phyloP scores from a whole-genome alignment of 2,888 invertebrate species.

The Andrena haemorrhoa region DNA sequence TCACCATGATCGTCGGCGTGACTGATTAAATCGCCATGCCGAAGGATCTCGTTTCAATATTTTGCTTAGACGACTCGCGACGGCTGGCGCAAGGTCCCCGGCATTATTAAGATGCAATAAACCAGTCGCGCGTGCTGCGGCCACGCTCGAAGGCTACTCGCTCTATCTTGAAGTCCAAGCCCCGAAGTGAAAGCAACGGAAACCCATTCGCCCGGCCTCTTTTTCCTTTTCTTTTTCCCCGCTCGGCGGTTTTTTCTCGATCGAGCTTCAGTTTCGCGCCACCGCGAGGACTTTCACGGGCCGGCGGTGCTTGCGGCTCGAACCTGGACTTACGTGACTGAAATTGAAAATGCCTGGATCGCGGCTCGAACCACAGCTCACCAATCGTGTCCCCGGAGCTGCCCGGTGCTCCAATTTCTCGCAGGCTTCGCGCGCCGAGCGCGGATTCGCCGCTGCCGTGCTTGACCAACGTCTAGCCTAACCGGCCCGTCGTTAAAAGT shows the following conservation, averaged over 20 bases:
- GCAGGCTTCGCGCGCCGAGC: not conserved
- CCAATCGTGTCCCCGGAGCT: not conserved
- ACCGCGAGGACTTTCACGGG: slow-evolving; percentile 59
- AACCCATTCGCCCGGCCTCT: slow-evolving; percentile 46
- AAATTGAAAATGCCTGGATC: slow-evolving; percentile 32
- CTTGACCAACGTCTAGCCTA: not conserved
- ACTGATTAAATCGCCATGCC: slow-evolving; percentile 46
- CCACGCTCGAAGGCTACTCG: slow-evolving; percentile 46
- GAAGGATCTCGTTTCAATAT: slow-evolving; percentile 39
- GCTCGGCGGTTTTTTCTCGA: slow-evolving; percentile 5
- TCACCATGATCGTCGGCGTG: not conserved
- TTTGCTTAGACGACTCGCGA: slow-evolving; percentile 40
- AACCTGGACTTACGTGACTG: slow-evolving; percentile 11
- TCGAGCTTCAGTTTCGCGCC: slow-evolving; percentile 53
- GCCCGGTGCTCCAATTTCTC: not conserved
- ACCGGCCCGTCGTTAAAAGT: slow-evolving; percentile 26
- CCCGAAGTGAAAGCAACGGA: slow-evolving; percentile 64
- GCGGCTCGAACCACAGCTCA: not conserved
- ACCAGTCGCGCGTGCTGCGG: slow-evolving; percentile 52
- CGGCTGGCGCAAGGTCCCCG: slow-evolving; percentile 44
- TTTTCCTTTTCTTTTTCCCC: slow-evolving; percentile 9
- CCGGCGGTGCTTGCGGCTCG: slow-evolving; percentile 34
- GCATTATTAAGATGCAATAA: slow-evolving; percentile 58
- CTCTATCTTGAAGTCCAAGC: slow-evolving; percentile 33
- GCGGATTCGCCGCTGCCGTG: not conserved